Percentiles rank a stretch among this genome's conserved stretches.
These are phyloP conservation scores for Noturus placidus DNA, from an alignment of 2,113 vertebrate genomes.

Conservation along the genomic window DNA sequence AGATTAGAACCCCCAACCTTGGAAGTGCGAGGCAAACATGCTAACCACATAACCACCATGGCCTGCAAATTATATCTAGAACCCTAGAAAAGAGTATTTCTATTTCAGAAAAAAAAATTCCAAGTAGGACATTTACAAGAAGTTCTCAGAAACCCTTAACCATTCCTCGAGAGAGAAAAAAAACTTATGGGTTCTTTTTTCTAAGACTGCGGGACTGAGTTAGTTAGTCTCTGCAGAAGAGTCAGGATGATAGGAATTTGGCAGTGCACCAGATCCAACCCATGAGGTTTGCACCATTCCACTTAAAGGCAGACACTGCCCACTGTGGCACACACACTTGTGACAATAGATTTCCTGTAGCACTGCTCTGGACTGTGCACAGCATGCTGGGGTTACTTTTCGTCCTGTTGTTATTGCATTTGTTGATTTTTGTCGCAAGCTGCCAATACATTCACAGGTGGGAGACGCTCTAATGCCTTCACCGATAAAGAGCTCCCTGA, in stretches of 20 bases:
- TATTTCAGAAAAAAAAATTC: background rate
- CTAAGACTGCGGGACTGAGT: background rate
- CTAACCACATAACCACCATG: no score
- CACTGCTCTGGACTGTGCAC: background rate
- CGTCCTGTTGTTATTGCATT: background rate
- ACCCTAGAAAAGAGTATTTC: background rate
- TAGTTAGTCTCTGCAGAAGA: background rate
- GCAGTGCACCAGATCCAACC: background rate
- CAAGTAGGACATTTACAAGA: background rate
- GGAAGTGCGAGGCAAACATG: no score
- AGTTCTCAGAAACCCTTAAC: background rate
- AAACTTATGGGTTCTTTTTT: background rate
- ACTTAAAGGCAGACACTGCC: background rate
- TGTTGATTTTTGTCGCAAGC: background rate
- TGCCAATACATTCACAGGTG: constrained; percentile 65
- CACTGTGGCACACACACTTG: background rate
- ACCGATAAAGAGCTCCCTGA: constrained; percentile 55
- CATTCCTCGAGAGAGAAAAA: background rate
- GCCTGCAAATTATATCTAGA: background rate
- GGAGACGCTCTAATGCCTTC: constrained; percentile 9
- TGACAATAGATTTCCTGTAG: constrained; percentile 37
- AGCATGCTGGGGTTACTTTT: background rate
- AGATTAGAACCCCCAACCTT: no score
- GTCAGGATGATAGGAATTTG: background rate
- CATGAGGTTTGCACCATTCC: background rate